These are phyloP conservation scores for Plumapathes pennacea DNA, from an alignment of 92 coral and sea anemone genomes.

Conservation along the genomic window DNA sequence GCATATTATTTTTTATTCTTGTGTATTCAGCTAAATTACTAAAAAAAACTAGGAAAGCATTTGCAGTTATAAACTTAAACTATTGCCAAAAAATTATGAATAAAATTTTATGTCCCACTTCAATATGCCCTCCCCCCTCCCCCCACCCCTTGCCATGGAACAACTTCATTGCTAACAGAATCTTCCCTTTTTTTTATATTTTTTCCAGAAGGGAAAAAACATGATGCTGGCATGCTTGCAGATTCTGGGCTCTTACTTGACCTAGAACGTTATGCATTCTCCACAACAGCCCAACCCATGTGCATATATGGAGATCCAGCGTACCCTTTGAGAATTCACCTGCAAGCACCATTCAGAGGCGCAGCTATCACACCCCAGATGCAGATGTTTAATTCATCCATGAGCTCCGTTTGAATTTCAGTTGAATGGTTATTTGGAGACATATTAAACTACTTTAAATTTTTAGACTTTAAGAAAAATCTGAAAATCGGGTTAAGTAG, in stretches of 20 bases:
- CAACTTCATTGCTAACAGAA: too few species aligned
- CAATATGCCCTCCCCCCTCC: too few species aligned
- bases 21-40: too few species aligned
- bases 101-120: too few species aligned
- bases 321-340: conserved; percentile 7
- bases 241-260: too few species aligned
- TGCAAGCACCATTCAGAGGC: conserved; percentile 18
- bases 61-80: too few species aligned
- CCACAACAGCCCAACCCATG: conserved; percentile 19
- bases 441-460: conserved; percentile 28
- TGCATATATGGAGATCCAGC: conserved; percentile 9
- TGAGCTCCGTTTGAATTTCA: conserved; percentile 10
- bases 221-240: conserved; percentile 36
- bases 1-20: too few species aligned
- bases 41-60: too few species aligned
- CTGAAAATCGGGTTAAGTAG: conserved; percentile 31
- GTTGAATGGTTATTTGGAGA: conserved; percentile 26
- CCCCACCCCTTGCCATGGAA: too few species aligned
- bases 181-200: too few species aligned
- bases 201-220: conserved; percentile 23
- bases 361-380: conserved; percentile 6
- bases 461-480: conserved; percentile 33
- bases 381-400: conserved; percentile 8
- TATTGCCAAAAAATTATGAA: too few species aligned
- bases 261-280: conserved; percentile 4